A percentile compares a stretch with the other conserved stretches of the same genome.
phyloP scores from a whole-genome alignment of 2,797 vertebrate genomes.

The Calcarius lapponicus region DNA sequence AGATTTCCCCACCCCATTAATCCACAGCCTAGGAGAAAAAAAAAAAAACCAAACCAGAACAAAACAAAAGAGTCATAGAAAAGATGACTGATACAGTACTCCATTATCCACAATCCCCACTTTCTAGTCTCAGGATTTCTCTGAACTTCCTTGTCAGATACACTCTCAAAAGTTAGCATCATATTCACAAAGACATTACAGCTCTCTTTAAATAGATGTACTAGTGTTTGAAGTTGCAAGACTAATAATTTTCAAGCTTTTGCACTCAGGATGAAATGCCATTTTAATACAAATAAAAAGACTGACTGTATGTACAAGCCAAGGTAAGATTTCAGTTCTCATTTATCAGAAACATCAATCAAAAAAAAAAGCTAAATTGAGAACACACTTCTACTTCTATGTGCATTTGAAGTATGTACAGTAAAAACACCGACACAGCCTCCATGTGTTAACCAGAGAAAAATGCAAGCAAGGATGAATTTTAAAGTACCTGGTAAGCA shows the following conservation, averaged over 20 bases:
- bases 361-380: constrained; percentile 76
- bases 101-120: constrained; percentile 45
- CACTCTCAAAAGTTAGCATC: constrained; percentile 46
- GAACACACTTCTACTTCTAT: constrained; percentile 75
- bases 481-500: constrained; percentile 68
- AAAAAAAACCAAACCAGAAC: neutral
- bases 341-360: constrained; percentile 76
- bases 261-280: constrained; percentile 76
- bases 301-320: constrained; percentile 85
- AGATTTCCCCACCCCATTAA: constrained; percentile 38
- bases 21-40: constrained; percentile 33
- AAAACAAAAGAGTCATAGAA: neutral
- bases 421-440: constrained; percentile 69
- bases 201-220: constrained; percentile 70
- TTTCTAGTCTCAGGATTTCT: constrained; percentile 58
- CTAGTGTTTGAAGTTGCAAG: constrained; percentile 72
- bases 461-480: constrained; percentile 64
- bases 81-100: constrained; percentile 50
- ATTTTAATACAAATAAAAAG: constrained; percentile 78
- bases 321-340: constrained; percentile 74
- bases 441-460: constrained; percentile 66
- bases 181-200: constrained; percentile 64
- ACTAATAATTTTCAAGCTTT: constrained; percentile 76
- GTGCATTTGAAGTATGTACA: constrained; percentile 77
- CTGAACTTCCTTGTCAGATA: constrained; percentile 53